Percentiles rank a stretch among this genome's conserved stretches.
These are phyloP conservation scores for Gymnocheta viridis DNA, from an alignment of 2,888 invertebrate species.

Conservation along the genomic window DNA sequence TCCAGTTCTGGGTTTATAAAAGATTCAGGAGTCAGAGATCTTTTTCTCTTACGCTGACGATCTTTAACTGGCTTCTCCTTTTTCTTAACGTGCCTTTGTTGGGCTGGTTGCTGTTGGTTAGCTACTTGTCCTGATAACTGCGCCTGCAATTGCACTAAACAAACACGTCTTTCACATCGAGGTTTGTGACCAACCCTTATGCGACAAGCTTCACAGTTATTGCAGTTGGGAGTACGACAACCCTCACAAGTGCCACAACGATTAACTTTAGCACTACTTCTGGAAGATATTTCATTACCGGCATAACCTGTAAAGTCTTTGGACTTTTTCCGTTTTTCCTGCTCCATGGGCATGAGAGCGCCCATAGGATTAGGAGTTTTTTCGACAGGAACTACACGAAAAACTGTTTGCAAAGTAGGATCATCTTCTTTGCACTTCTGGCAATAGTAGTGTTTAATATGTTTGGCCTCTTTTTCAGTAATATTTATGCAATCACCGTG, in stretches of 20 bases:
- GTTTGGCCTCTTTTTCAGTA: constrained; percentile 95
- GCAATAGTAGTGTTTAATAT: constrained; percentile 97
- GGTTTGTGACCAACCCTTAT: constrained; percentile 81
- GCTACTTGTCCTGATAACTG: constrained; percentile 41
- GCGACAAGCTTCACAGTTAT: constrained; percentile 80
- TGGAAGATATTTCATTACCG: constrained; percentile 10
- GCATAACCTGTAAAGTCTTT: constrained; percentile 65
- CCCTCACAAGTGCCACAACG: constrained; percentile 90
- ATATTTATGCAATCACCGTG: constrained; percentile 99
- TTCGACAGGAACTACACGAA: constrained; percentile 79
- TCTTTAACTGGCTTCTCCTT: constrained; percentile 77
- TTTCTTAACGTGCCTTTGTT: constrained; percentile 34
- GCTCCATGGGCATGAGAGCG: constrained; percentile 55
- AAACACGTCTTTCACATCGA: constrained; percentile 83
- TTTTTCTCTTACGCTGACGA: constrained; percentile 76
- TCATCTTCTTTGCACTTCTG: constrained; percentile 92
- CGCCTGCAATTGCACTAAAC: constrained; percentile 76
- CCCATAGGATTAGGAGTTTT: constrained; percentile 72
- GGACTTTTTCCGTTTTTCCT: constrained; percentile 72
- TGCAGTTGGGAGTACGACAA: constrained; percentile 83
- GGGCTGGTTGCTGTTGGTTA: constrained; percentile 55
- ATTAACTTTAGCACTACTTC: constrained; percentile 65
- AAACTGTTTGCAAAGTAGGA: constrained; percentile 87
- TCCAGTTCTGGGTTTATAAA: constrained; percentile 83
- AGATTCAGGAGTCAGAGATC: constrained; percentile 79